Evolutionary conservation across 2,113 vertebrate genomes (phyloP).

Genomic region (Mystacornis crossleyi): DNA sequence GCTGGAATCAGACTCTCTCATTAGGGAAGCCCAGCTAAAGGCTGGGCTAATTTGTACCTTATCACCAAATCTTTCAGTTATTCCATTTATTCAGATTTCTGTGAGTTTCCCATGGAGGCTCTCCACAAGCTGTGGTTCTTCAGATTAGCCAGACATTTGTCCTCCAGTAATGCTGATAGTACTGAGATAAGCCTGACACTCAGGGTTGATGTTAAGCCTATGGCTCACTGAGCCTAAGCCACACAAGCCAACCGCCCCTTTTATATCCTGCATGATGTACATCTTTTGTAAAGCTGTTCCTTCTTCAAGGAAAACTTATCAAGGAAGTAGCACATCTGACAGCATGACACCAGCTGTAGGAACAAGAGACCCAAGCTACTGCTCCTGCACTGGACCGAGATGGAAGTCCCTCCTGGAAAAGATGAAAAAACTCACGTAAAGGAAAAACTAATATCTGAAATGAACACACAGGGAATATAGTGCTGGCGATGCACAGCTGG

Average conservation of each 20-base stretch:
- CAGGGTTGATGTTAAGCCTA: not conserved
- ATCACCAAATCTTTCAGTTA: not conserved
- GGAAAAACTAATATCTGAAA: not conserved
- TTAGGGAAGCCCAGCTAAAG: not conserved
- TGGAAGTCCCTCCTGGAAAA: not conserved
- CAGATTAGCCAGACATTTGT: not conserved
- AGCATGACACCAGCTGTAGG: not conserved
- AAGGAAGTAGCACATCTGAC: not conserved
- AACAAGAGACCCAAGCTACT: not conserved
- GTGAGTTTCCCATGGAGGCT: not conserved
- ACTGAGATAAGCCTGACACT: not conserved
- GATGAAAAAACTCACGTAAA: not conserved
- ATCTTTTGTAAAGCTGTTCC: not conserved
- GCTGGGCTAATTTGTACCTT: not conserved
- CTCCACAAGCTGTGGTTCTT: not conserved
- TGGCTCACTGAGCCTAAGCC: not conserved
- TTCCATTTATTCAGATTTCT: not conserved
- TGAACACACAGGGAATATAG: not conserved
- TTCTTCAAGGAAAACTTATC: not conserved
- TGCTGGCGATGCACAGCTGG: rapidly evolving
- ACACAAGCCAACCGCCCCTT: not conserved
- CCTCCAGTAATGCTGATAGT: not conserved
- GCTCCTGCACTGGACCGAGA: not conserved
- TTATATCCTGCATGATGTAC: not conserved
- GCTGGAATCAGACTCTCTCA: not conserved